Conservation (phyloP, 2,888 invertebrate species). For the Tupiocoris notatus region DNA sequence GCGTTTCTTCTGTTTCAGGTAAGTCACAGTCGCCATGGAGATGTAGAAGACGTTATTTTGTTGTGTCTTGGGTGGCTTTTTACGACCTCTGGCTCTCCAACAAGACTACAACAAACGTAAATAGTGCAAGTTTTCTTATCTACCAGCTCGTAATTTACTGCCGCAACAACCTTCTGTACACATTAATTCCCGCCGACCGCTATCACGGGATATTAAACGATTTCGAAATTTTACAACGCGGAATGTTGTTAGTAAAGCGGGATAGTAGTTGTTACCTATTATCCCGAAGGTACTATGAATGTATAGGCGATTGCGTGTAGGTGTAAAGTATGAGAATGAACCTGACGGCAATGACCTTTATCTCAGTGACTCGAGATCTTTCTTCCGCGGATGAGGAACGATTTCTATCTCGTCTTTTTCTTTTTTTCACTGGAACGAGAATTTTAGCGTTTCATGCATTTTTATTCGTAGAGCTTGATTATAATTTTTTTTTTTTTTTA, state of each 20-base stretch:
- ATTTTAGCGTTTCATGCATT: no score
- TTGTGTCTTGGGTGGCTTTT: neutral
- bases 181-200: neutral
- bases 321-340: neutral
- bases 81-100: neutral
- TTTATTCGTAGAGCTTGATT: no score
- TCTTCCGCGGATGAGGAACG: neutral
- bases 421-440: no score
- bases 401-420: no score
- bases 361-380: neutral
- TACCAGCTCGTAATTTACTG: conserved; percentile 20
- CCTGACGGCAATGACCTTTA: neutral
- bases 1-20: conserved; percentile 34
- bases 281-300: neutral
- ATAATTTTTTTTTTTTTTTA: no score
- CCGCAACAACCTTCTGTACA: neutral
- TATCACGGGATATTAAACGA: neutral
- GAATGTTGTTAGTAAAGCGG: neutral
- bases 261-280: no score
- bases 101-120: conserved; percentile 24
- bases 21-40: neutral
- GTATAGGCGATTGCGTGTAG: neutral
- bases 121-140: conserved; percentile 35
- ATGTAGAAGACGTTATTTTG: neutral
- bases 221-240: neutral